A percentile compares a stretch with the other conserved stretches of the same genome.
These are phyloP conservation scores for Pipra filicauda DNA, from an alignment of 2,113 vertebrate genomes.

Conservation along the genomic window DNA sequence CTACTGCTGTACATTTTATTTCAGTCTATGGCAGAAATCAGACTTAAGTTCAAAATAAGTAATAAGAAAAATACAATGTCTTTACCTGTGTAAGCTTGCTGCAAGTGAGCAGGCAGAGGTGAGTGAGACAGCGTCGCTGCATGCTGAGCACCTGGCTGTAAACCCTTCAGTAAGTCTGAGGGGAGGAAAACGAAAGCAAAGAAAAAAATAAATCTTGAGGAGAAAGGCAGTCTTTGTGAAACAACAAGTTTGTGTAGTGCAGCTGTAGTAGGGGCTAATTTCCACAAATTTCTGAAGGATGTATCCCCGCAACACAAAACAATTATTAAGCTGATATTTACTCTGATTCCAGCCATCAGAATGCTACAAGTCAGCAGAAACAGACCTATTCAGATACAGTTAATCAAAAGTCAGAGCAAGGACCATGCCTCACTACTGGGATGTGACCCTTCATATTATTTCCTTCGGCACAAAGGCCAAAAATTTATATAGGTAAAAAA, in stretches of 20 bases:
- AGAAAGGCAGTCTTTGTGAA: not conserved
- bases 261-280: not conserved
- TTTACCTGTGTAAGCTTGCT: conserved; percentile 95
- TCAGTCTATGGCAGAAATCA: not conserved
- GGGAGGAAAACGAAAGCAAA: not conserved
- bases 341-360: no score
- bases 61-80: not conserved
- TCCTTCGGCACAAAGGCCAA: not conserved
- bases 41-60: not conserved
- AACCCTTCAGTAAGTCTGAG: conserved; percentile 95
- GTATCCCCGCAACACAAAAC: not conserved
- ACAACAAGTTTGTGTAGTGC: not conserved
- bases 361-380: not conserved
- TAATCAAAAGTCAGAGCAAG: not conserved
- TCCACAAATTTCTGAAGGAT: not conserved
- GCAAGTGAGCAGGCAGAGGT: conserved; percentile 93
- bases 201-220: not conserved
- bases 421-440: not conserved
- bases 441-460: not conserved
- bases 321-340: no score
- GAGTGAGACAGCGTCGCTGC: conserved; percentile 79
- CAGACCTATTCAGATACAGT: not conserved
- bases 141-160: conserved; percentile 93
- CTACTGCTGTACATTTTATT: not conserved
- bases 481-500: not conserved